Base-by-base conservation (phyloP, 2,113 vertebrate genomes). In the Platycercus adscitus region DNA sequence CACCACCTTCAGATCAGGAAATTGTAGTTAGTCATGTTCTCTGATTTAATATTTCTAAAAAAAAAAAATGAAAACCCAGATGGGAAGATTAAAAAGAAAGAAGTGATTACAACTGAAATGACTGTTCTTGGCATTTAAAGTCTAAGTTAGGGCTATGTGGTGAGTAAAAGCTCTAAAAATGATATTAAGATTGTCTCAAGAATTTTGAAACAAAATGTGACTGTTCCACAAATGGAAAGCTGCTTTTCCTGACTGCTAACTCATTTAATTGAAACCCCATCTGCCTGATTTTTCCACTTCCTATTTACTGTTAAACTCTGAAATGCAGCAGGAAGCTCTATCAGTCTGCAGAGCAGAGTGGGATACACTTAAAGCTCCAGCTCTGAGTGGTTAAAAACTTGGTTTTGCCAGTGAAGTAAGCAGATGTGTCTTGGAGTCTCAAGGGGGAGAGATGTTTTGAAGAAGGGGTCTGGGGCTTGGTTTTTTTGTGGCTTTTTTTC, bases 221-320 rank as follows among this genome's bases (percentile, higher is more conserved):
- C 56, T 91, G 47, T 66, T 83, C 56, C 65, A 65, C 77, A 92
- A 76, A 78, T 49, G 68, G 65, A 75, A 84, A 52, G 83, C 37
- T 79, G 69, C 13, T 84, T 95, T 94, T 81, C 65, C 61, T 86
- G 71, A 47, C 76, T 89, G 55, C 50, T 91, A 83, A 86, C 79
- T 53, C 81, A 35, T 81, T 91, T 95, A 68, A 91, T 65, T 93
- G 92, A 77, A 77, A 89, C 81, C 35, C 88, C 77, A 88, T 88
- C 86, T 92, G 94, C 73, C 50, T 75, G 37, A 88, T 78, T 55
- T 55, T 80, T 95, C 82, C 9, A 1, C 81, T 88, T 68, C 69
- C 55, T 91, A 29, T 77, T 79, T 66, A 25, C 58, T 93, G 69
- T 37, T 78, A 23, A 58, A n/a, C 46, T 68, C 79, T 66, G 60